Conservation (phyloP, 2,113 vertebrate genomes). For the Anas platyrhynchos region DNA sequence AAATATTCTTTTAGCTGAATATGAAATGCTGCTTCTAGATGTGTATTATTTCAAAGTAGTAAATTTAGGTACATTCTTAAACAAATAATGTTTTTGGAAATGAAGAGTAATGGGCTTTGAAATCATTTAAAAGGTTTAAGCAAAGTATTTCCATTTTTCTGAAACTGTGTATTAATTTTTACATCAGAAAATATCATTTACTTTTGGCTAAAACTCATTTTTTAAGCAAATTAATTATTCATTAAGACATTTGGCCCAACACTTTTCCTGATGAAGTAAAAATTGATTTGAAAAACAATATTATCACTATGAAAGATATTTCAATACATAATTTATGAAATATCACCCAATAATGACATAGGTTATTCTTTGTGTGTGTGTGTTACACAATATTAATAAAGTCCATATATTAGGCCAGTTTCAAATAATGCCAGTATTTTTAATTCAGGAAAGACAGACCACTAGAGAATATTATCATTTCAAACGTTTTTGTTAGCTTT, state of each 20-base stretch:
- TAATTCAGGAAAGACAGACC: neutral
- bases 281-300: neutral
- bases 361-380: neutral
- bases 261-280: neutral
- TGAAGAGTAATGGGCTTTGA: neutral
- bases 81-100: neutral
- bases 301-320: neutral
- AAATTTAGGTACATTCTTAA: neutral
- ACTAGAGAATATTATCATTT: neutral
- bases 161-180: neutral
- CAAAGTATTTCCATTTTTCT: neutral
- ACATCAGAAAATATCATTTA: neutral
- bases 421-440: neutral
- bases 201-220: neutral
- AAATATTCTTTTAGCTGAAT: neutral
- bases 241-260: neutral
- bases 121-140: neutral
- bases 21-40: neutral
- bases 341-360: neutral
- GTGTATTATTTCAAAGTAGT: neutral
- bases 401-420: neutral
- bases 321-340: neutral
- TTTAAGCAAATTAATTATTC: neutral
- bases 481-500: neutral
- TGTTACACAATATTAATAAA: neutral